Conservation (phyloP, 1,140 invertebrate species). For the Paraescarpia echinospica region DNA sequence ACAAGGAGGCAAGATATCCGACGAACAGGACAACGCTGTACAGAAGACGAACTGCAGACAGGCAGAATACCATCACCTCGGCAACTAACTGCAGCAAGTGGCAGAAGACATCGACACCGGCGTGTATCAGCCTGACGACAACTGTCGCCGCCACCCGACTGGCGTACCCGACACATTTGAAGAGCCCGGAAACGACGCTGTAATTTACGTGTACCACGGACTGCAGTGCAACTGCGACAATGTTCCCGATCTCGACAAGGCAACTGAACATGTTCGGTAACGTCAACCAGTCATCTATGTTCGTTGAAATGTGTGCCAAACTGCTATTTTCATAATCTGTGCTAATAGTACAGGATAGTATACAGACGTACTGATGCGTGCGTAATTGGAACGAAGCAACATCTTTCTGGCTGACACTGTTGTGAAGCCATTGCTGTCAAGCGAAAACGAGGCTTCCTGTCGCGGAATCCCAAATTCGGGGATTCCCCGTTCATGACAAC, state of each 20-base stretch:
- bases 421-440: not conserved
- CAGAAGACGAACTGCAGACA: not conserved
- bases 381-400: not conserved
- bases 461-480: not conserved
- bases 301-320: not conserved
- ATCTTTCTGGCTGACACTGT: not conserved
- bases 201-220: not conserved
- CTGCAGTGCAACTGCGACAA: not conserved
- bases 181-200: not conserved
- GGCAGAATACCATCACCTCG: not conserved
- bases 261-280: not conserved
- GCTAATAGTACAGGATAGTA: not conserved
- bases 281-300: not conserved
- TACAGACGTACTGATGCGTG: not conserved
- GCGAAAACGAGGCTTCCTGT: not conserved
- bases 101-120: not conserved
- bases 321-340: not conserved
- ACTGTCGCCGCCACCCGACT: not conserved
- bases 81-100: not conserved
- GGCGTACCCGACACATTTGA: not conserved
- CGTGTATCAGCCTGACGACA: not conserved
- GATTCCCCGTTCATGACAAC: not conserved
- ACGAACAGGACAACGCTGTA: not conserved
- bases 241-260: not conserved
- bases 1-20: not conserved